Conservation (phyloP, 2,888 invertebrate genomes). For the Palloptera scutellata region DNA sequence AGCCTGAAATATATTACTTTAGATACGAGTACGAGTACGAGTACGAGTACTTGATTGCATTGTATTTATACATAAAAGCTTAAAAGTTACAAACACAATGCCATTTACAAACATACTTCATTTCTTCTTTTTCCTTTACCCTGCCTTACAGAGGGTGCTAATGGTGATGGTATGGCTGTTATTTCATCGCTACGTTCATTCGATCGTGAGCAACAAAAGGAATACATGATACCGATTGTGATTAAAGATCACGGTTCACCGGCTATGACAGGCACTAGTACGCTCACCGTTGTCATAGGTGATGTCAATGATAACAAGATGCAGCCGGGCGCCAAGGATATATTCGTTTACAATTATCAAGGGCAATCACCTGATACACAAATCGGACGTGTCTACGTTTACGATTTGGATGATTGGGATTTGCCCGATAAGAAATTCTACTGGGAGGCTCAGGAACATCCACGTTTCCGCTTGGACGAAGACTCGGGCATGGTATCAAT, state of each 20-base stretch:
- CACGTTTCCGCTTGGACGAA: constrained; percentile 86
- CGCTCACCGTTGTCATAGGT: constrained; percentile 94
- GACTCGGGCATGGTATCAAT: constrained; percentile 96
- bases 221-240: constrained; percentile 95
- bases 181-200: constrained; percentile 93
- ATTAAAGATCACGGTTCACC: constrained; percentile 97
- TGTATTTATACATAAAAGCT: too few species aligned
- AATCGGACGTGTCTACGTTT: constrained; percentile 95
- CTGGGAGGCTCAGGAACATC: constrained; percentile 88
- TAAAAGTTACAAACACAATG: too few species aligned
- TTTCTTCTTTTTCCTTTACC: background rate
- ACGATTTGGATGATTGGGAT: constrained; percentile 99
- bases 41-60: too few species aligned
- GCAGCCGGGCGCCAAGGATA: constrained; percentile 96
- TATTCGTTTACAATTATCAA: constrained; percentile 96
- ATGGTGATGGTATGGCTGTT: constrained; percentile 97
- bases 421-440: constrained; percentile 96
- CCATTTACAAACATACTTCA: too few species aligned
- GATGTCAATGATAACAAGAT: constrained; percentile 99
- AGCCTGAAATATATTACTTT: too few species aligned
- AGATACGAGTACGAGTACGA: too few species aligned
- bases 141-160: constrained; percentile 82
- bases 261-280: constrained; percentile 96
- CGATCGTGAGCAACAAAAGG: constrained; percentile 95
- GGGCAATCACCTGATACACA: constrained; percentile 89